Evolutionary conservation across 2,888 invertebrate genomes (phyloP).

Genomic region (Tiliacea citrago): DNA sequence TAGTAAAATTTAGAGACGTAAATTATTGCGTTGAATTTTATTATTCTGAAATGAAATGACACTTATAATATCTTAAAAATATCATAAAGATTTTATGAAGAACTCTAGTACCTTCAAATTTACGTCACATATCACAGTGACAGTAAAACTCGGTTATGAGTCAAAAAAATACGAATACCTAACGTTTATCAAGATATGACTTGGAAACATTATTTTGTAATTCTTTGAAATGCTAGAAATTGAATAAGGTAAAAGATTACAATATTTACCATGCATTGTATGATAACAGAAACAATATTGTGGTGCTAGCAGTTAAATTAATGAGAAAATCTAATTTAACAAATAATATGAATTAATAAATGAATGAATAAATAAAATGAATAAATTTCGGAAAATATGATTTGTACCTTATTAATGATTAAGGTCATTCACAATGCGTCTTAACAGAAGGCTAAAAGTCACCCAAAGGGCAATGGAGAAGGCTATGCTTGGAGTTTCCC

Average conservation of each 20-base stretch:
- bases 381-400: background rate
- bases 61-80: background rate
- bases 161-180: slow-evolving; percentile 30
- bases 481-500: too few relatives aligned
- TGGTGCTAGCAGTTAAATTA: background rate
- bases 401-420: background rate
- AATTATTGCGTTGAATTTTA: background rate
- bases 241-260: background rate
- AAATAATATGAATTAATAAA: too few relatives aligned
- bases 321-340: background rate
- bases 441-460: too few relatives aligned
- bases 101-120: slow-evolving; percentile 15
- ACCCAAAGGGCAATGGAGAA: too few relatives aligned
- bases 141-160: slow-evolving; percentile 25
- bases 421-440: too few relatives aligned
- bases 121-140: slow-evolving; percentile 34
- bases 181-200: slow-evolving; percentile 13
- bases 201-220: slow-evolving; percentile 6
- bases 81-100: background rate
- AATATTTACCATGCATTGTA: background rate
- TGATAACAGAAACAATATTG: background rate
- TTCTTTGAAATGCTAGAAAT: background rate
- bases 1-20: background rate
- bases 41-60: background rate
- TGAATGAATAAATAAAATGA: too few relatives aligned